These are phyloP conservation scores for Antrozous pallidus DNA, from an alignment of 2,797 vertebrate species.

Conservation along the genomic window DNA sequence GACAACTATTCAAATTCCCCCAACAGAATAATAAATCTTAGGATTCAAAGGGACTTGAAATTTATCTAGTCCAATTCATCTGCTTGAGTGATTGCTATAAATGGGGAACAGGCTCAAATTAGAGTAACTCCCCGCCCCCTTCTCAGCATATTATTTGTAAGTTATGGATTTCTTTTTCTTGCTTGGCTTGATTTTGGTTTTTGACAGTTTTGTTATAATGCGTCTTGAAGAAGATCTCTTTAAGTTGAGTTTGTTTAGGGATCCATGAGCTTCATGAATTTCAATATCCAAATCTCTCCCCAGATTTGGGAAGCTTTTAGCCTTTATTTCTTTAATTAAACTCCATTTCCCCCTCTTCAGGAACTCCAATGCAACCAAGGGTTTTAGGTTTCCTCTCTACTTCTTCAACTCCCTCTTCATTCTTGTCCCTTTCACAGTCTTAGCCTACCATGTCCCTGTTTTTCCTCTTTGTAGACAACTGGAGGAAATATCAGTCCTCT, in stretches of 20 bases:
- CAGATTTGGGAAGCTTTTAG: background rate
- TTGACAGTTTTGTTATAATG: background rate
- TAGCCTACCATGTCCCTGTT: background rate
- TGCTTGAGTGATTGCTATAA: background rate
- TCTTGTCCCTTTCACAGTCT: background rate
- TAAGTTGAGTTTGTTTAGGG: background rate
- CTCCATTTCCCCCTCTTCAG: background rate
- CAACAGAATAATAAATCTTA: background rate
- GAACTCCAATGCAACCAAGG: background rate
- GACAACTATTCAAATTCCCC: background rate
- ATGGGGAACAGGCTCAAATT: background rate
- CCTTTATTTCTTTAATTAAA: background rate
- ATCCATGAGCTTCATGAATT: background rate
- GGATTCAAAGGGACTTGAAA: background rate
- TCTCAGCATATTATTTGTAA: background rate
- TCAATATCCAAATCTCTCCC: background rate
- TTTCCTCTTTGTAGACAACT: background rate
- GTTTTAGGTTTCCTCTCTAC: background rate
- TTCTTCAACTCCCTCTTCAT: background rate
- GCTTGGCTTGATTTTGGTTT: too few species aligned
- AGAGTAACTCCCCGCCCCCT: background rate
- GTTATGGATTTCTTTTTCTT: background rate
- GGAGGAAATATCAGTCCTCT: background rate
- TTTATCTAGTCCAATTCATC: background rate
- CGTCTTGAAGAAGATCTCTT: background rate